Percentiles rank a stretch among this genome's conserved stretches.
Conservation (phyloP, 2,797 vertebrate species). For the Falco concolor region DNA sequence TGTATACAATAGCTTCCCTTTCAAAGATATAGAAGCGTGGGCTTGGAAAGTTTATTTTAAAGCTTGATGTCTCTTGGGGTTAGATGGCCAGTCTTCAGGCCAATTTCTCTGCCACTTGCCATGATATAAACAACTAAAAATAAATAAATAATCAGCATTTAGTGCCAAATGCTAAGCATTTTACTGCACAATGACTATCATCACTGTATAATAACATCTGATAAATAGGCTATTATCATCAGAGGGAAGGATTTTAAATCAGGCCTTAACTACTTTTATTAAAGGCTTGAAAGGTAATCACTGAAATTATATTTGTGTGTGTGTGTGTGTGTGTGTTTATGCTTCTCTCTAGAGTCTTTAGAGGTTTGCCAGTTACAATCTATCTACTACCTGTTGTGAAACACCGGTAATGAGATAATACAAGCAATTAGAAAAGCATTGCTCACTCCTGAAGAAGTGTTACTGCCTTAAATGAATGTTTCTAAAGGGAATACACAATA, state of each 20-base stretch:
- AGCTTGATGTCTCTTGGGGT: not conserved
- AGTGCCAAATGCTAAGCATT: slow-evolving; percentile 29
- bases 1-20: not conserved
- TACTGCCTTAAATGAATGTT: slow-evolving; percentile 46
- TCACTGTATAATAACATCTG: slow-evolving; percentile 50
- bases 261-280: slow-evolving; percentile 55
- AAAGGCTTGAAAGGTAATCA: slow-evolving; percentile 60
- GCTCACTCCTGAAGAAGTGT: slow-evolving; percentile 3
- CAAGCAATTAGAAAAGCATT: slow-evolving; percentile 66
- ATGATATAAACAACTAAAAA: not conserved
- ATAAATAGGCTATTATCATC: slow-evolving; percentile 60
- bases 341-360: slow-evolving; percentile 47
- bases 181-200: slow-evolving; percentile 34
- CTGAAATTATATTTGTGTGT: slow-evolving; percentile 1
- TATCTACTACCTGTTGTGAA: slow-evolving; percentile 62
- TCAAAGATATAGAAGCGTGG: not conserved
- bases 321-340: slow-evolving; percentile 26
- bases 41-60: not conserved
- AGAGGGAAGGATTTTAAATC: slow-evolving; percentile 58
- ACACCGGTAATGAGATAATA: slow-evolving; percentile 54
- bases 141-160: not conserved
- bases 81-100: not conserved
- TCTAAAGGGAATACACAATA: not conserved
- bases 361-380: slow-evolving; percentile 51
- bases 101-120: not conserved